These are phyloP conservation scores for Choreutis nemorana DNA, from an alignment of 2,888 invertebrate species.

Conservation along the genomic window DNA sequence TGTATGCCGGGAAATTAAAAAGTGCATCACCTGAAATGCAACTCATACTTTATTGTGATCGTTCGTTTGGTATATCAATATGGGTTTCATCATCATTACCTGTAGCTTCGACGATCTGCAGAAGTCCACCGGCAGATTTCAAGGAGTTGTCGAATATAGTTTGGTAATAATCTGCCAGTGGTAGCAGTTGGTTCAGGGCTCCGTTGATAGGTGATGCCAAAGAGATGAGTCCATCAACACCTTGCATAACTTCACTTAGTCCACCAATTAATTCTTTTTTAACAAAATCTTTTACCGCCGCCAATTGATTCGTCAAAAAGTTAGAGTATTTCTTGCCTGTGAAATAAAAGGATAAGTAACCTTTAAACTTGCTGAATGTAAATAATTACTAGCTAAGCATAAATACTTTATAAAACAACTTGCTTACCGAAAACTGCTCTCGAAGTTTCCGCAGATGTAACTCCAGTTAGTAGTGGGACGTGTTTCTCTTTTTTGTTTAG, in stretches of 20 bases:
- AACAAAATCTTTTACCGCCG: constrained; percentile 40
- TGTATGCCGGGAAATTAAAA: constrained; percentile 79
- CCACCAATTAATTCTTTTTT: constrained; percentile 49
- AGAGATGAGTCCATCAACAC: constrained; percentile 36
- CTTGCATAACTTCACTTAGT: constrained; percentile 31
- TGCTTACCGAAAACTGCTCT: constrained; percentile 63
- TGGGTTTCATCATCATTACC: constrained; percentile 28
- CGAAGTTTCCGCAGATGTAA: constrained; percentile 76
- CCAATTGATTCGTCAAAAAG: constrained; percentile 33
- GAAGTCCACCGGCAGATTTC: constrained; percentile 46
- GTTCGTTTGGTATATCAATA: not conserved
- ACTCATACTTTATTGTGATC: not conserved
- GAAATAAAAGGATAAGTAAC: too few relatives aligned
- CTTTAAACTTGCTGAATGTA: constrained; percentile 1
- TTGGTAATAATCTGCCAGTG: constrained; percentile 41
- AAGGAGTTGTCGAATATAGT: constrained; percentile 34
- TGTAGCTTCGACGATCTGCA: constrained; percentile 68
- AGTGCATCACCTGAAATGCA: constrained; percentile 70
- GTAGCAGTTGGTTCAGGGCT: constrained; percentile 25
- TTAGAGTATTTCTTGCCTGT: constrained; percentile 45
- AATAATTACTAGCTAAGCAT: not conserved
- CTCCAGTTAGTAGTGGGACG: constrained; percentile 76
- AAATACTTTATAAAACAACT: not conserved
- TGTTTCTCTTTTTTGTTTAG: constrained; percentile 61
- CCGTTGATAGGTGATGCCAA: constrained; percentile 14